Evolutionary conservation across 2,888 invertebrate genomes (phyloP).

Genomic region (Melanotus villosus): DNA sequence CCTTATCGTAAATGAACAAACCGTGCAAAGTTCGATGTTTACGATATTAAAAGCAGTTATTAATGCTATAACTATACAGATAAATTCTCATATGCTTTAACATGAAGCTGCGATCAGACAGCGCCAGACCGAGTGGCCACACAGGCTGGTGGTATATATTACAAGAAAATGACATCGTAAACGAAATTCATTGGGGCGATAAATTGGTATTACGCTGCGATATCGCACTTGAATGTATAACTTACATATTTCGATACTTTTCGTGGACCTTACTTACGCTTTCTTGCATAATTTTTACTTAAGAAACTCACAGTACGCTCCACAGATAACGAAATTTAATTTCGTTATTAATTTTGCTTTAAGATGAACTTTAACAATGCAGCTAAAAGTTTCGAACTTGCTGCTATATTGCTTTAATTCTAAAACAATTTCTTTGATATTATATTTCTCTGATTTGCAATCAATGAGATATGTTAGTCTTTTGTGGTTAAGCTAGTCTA

Average conservation of each 20-base stretch:
- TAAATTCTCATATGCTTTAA: constrained; percentile 50
- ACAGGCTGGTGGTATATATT: constrained; percentile 41
- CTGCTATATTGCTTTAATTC: too few species aligned
- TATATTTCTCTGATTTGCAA: too few species aligned
- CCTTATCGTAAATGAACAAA: constrained; percentile 46
- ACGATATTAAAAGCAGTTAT: constrained; percentile 53
- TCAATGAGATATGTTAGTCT: too few species aligned
- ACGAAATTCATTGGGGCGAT: constrained; percentile 41
- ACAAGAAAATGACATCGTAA: constrained; percentile 44
- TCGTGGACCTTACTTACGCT: neutral
- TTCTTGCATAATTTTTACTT: neutral
- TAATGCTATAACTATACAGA: constrained; percentile 51
- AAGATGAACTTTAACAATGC: too few species aligned
- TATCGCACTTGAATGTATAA: constrained; percentile 17
- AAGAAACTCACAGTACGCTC: too few species aligned
- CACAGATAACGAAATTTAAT: too few species aligned
- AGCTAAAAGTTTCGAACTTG: too few species aligned
- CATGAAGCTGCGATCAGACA: constrained; percentile 42
- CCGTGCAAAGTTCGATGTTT: constrained; percentile 50
- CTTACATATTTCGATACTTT: constrained; percentile 23
- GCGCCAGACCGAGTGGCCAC: constrained; percentile 42
- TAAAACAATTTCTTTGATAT: too few species aligned
- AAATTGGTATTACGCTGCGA: constrained; percentile 34
- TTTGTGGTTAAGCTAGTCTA: too few species aligned
- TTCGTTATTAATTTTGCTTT: too few species aligned